phyloP scores from a whole-genome alignment of 37 sponge, comb jelly and placozoan genomes.

The Eunapius fragilis region DNA sequence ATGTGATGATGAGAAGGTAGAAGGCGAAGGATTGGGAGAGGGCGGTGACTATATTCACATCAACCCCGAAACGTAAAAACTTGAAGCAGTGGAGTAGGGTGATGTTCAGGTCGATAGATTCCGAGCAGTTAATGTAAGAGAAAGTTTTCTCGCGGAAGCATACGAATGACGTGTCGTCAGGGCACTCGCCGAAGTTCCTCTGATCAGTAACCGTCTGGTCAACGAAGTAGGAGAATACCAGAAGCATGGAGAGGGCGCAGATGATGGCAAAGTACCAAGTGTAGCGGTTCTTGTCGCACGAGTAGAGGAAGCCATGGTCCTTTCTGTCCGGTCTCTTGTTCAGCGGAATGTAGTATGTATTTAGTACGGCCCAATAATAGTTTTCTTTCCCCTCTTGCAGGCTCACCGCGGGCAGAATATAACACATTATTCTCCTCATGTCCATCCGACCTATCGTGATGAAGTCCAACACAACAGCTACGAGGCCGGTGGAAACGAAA shows the following conservation, averaged over 20 bases:
- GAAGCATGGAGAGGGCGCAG: conserved; percentile 30
- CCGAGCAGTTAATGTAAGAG: not conserved
- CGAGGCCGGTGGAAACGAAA: not conserved
- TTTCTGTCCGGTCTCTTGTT: not conserved
- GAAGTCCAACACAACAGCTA: not conserved
- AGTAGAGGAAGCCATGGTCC: not conserved
- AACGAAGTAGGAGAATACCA: conserved; percentile 45
- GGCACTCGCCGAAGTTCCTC: not conserved
- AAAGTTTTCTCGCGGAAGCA: conserved; percentile 35
- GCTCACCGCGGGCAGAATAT: not conserved
- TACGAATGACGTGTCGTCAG: not conserved
- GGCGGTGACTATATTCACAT: conserved; percentile 25
- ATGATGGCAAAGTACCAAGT: conserved; percentile 47
- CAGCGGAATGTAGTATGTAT: not conserved
- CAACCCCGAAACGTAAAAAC: conserved; percentile 49
- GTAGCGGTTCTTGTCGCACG: not conserved
- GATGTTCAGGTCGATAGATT: not conserved
- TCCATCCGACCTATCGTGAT: conserved; percentile 10
- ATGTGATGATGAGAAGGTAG: conserved; percentile 39
- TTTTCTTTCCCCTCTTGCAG: not conserved
- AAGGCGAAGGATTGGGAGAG: conserved; percentile 51
- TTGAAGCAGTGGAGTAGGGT: conserved; percentile 50
- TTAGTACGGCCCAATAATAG: conserved; percentile 1
- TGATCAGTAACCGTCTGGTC: conserved; percentile 19
- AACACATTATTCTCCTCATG: not conserved